Evolutionary conservation across 2,113 vertebrate genomes (phyloP).

Genomic region (Nibea coibor): DNA sequence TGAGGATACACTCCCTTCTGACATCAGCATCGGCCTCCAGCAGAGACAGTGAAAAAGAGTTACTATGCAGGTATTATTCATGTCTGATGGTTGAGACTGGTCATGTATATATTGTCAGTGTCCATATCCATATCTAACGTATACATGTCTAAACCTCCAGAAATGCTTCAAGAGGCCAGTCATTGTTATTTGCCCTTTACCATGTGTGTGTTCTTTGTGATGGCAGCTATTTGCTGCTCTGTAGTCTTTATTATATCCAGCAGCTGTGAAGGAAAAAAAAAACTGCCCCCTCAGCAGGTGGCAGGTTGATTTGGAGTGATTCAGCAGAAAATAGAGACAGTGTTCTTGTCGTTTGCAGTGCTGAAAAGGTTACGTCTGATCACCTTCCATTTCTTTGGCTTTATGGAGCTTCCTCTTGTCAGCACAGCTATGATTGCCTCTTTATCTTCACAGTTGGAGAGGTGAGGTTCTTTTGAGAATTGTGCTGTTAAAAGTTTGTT

Average conservation of each 20-base stretch:
- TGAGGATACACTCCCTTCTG: no score
- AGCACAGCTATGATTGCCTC: slow-evolving; percentile 25
- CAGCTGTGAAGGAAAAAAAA: slow-evolving; percentile 2
- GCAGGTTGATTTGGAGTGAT: slow-evolving; percentile 9
- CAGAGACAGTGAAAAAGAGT: no score
- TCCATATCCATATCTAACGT: no score
- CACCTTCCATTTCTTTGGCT: slow-evolving; percentile 22
- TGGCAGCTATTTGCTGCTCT: not conserved
- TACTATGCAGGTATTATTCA: no score
- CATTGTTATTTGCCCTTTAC: not conserved
- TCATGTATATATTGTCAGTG: no score
- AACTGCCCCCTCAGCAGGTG: no score
- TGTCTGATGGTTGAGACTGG: no score
- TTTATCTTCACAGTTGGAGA: slow-evolving; percentile 22
- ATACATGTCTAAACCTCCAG: not conserved
- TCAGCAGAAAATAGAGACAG: slow-evolving; percentile 29
- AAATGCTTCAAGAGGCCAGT: not conserved
- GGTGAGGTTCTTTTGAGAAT: not conserved
- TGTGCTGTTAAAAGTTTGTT: slow-evolving; percentile 17
- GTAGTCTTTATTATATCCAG: not conserved
- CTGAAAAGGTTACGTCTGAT: slow-evolving; percentile 40
- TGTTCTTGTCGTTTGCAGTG: not conserved
- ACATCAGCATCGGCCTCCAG: no score
- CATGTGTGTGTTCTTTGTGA: not conserved
- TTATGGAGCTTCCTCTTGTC: slow-evolving; percentile 33